Base-by-base conservation (phyloP, 2,113 vertebrate genomes). In the Pomatorhinus ruficollis region DNA sequence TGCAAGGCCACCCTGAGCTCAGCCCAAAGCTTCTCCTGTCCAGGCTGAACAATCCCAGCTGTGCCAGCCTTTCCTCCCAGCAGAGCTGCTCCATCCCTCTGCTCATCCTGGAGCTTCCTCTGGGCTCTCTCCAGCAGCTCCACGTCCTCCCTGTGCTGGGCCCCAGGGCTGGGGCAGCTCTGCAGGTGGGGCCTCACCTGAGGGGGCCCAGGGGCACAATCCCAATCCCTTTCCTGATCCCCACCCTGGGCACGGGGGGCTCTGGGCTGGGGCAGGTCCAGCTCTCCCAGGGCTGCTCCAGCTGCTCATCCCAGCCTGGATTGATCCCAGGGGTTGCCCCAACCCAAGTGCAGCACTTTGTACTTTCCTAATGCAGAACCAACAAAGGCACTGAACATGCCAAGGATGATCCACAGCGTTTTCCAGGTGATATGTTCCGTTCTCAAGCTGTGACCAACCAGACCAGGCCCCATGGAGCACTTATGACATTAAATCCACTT, bases 261-360 rank as follows among this genome's bases (percentile, higher is more conserved):
- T 75, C 63, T 33, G 83, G 53, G 45, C 33, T 69, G 53, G 54
- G 25, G 18, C 72, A 61, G 56, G 0, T 19, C 39, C 64, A 69
- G 74, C 65, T 40, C 47, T 63, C 56, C 65, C 56, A 70, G 64
- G 23, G 74, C 74, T 79, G 64, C 56, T 63, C 85, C 74, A 9
- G 47, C 49, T 63, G 56, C 65, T 47, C 65, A 40, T 35, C 30
- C 75, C 75, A 72, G 76, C 57, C 76, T 65, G 76, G 76, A 15
- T 0, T 7, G 35, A 50, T 27, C 15, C 66, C 1, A 0, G 54
- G 24, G 13, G 1, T 1, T 56, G 10, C 2, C 54, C 65, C 6
- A 10, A 1, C 2, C 6, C 30, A 6, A 5, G 19, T 11, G 54
- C 40, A 49, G 66, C 50, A 27, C 17, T 79, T 11, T 15, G 11